These are phyloP conservation scores for Hemibagrus wyckioides DNA, from an alignment of 2,113 vertebrate species.

Conservation along the genomic window DNA sequence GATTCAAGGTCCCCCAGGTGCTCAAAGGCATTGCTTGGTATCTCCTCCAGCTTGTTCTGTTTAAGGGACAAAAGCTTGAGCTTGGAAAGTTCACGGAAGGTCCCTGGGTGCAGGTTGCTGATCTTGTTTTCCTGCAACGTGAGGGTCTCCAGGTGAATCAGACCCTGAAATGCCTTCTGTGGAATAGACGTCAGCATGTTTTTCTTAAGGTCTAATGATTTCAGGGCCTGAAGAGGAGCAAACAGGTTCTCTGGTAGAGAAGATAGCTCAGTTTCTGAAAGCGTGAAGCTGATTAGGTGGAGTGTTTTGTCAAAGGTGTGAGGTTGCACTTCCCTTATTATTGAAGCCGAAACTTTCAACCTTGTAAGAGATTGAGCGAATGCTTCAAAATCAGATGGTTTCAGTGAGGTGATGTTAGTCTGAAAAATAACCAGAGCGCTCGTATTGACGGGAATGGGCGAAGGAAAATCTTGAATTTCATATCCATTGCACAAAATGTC, in stretches of 20 bases:
- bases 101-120: slow-evolving; percentile 64
- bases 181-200: slow-evolving; percentile 64
- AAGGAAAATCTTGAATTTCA: slow-evolving; percentile 65
- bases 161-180: slow-evolving; percentile 57
- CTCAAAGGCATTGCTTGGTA: slow-evolving; percentile 75
- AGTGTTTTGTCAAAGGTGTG: slow-evolving; percentile 63
- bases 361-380: slow-evolving; percentile 48
- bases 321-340: slow-evolving; percentile 59
- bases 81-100: slow-evolving; percentile 75
- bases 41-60: slow-evolving; percentile 78
- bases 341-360: slow-evolving; percentile 54
- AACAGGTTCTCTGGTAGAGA: slow-evolving; percentile 75
- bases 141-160: slow-evolving; percentile 71
- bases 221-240: slow-evolving; percentile 52
- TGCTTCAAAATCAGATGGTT: slow-evolving; percentile 60
- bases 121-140: slow-evolving; percentile 82
- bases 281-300: slow-evolving; percentile 50
- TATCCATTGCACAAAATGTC: slow-evolving; percentile 46
- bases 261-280: slow-evolving; percentile 59
- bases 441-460: slow-evolving; percentile 53
- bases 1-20: slow-evolving; percentile 77
- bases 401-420: slow-evolving; percentile 60
- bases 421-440: slow-evolving; percentile 44
- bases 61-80: slow-evolving; percentile 81
- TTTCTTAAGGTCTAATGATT: slow-evolving; percentile 60